A percentile compares a stretch with the other conserved stretches of the same genome.
phyloP scores from a whole-genome alignment of 1,140 invertebrate species.

The Antheraea pernyi region DNA sequence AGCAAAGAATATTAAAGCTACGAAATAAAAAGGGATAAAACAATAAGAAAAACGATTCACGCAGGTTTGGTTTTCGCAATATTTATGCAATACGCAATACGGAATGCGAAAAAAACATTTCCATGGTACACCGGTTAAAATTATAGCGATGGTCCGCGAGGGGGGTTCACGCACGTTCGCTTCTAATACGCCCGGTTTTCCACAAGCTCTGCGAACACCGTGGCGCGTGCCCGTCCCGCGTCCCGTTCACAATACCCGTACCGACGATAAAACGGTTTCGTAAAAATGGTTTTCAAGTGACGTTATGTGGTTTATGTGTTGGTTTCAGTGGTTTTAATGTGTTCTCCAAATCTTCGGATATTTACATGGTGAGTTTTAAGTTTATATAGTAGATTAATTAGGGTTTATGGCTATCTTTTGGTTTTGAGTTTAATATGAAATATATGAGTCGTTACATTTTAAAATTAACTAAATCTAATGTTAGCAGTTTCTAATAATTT shows the following conservation, averaged over 20 bases:
- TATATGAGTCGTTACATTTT: too few species aligned
- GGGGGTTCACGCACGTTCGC: conserved; percentile 28
- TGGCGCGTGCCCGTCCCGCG: conserved; percentile 30
- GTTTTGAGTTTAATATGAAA: neutral
- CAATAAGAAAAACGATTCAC: neutral
- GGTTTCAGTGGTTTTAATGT: conserved; percentile 30
- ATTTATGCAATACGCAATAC: conserved; percentile 48
- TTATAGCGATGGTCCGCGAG: conserved; percentile 25
- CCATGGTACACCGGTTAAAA: conserved; percentile 38
- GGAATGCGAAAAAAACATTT: conserved; percentile 40
- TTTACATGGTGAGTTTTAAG: conserved; percentile 44
- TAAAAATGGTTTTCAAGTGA: neutral
- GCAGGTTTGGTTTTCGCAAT: conserved; percentile 9
- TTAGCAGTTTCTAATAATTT: too few species aligned
- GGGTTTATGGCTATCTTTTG: neutral
- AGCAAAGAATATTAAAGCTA: too few species aligned
- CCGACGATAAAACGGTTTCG: conserved; percentile 14
- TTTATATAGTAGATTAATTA: too few species aligned
- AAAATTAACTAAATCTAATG: too few species aligned
- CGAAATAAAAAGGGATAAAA: neutral
- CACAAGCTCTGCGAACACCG: conserved; percentile 43
- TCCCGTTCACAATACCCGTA: conserved; percentile 1
- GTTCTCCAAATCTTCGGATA: conserved; percentile 38
- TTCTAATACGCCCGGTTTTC: conserved; percentile 14
- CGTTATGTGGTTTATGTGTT: conserved; percentile 27